Evolutionary conservation across 2,113 vertebrate species (phyloP).

Genomic region (Pituophis catenifer): DNA sequence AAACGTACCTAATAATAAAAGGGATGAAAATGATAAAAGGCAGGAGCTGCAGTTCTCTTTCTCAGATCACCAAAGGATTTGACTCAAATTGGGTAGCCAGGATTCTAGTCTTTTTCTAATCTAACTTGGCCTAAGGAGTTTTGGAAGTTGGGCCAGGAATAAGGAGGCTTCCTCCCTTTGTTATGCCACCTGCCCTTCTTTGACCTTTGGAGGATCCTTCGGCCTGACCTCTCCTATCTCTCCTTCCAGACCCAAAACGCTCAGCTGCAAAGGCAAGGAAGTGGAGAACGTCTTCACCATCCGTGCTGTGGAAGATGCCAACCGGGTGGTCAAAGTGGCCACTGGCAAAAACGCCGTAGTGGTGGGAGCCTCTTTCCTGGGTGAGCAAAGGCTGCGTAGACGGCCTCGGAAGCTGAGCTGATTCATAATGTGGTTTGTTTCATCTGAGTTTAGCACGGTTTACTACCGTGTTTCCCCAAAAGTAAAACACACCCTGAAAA

Average conservation of each 20-base stretch:
- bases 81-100: not conserved
- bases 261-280: constrained; percentile 93
- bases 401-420: not conserved
- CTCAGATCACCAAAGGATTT: not conserved
- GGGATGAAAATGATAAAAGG: no score
- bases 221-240: not conserved
- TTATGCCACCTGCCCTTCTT: not conserved
- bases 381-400: constrained; percentile 64
- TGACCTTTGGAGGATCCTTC: not conserved
- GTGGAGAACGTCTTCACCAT: constrained; percentile 90
- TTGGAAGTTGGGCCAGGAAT: not conserved
- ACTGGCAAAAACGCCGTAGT: constrained; percentile 90
- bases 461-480: not conserved
- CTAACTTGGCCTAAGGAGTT: no score
- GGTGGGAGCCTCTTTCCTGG: constrained; percentile 92
- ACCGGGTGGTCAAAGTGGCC: constrained; percentile 85
- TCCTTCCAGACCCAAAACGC: constrained; percentile 81
- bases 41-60: no score
- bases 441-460: not conserved
- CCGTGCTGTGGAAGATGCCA: constrained; percentile 89
- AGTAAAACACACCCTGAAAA: no score
- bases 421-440: not conserved
- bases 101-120: not conserved
- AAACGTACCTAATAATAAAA: no score
- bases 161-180: not conserved